A percentile compares a stretch with the other conserved stretches of the same genome.
phyloP scores from a whole-genome alignment of 2,113 vertebrate species.

The Spilogale gracilis region DNA sequence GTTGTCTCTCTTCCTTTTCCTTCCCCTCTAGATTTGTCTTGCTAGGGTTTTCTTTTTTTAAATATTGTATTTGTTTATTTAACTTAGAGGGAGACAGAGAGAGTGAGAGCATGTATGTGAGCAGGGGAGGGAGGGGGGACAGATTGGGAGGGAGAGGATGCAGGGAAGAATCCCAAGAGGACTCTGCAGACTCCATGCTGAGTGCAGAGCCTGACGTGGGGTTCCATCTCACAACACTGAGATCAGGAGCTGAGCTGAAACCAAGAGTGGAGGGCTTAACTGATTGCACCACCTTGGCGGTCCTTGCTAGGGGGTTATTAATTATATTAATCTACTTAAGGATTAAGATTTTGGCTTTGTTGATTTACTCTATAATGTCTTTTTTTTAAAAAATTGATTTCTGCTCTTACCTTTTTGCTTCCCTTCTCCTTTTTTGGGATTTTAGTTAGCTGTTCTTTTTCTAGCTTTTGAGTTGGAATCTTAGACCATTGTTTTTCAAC shows the following conservation, averaged over 20 bases:
- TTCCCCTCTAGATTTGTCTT: background rate
- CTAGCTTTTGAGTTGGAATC: constrained; percentile 34
- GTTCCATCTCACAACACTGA: background rate
- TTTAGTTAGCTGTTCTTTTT: constrained; percentile 34
- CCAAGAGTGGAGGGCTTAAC: background rate
- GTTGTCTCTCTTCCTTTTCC: background rate
- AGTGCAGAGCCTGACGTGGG: background rate
- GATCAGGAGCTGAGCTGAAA: background rate
- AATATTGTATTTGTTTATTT: background rate
- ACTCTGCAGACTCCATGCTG: background rate
- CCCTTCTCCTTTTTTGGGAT: background rate
- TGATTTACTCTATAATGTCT: background rate
- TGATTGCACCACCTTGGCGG: background rate
- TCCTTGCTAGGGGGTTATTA: constrained; percentile 1
- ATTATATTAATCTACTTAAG: constrained; percentile 10
- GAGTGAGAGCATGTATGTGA: background rate
- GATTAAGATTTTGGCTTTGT: background rate
- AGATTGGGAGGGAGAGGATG: background rate
- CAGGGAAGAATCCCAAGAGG: background rate
- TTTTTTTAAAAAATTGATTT: background rate
- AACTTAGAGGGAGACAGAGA: background rate
- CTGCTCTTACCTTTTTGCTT: background rate
- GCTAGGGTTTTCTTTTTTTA: background rate
- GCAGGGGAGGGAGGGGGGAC: background rate
- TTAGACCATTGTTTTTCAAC: background rate